Evolutionary conservation across 2,888 invertebrate species (phyloP).

Genomic region (Prenolepis imparis): DNA sequence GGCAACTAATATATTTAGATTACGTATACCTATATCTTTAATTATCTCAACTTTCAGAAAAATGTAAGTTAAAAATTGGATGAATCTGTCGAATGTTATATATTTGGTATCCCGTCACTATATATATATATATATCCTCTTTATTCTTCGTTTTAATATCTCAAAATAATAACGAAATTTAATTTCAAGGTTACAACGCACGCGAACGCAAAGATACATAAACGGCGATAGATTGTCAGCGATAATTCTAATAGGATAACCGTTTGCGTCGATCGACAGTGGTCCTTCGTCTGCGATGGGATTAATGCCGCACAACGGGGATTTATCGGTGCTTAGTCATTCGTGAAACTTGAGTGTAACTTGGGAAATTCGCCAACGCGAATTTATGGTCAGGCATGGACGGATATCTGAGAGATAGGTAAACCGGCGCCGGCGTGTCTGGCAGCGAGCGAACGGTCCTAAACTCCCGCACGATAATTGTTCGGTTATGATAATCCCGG

Average conservation of each 20-base stretch:
- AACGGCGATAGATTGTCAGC: slow-evolving; percentile 34
- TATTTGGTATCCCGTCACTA: not conserved
- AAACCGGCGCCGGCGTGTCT: slow-evolving; percentile 40
- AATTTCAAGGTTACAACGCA: not conserved
- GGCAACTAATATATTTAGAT: not conserved
- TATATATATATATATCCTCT: not conserved
- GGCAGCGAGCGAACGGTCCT: slow-evolving; percentile 30
- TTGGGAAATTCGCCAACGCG: slow-evolving; percentile 47
- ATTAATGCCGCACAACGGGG: slow-evolving; percentile 47
- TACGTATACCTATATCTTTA: not conserved
- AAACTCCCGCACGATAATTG: slow-evolving; percentile 65
- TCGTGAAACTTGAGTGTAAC: slow-evolving; percentile 52
- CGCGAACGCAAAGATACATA: slow-evolving; percentile 3
- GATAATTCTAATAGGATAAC: slow-evolving; percentile 22
- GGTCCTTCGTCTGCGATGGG: slow-evolving; percentile 28
- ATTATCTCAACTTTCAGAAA: not conserved
- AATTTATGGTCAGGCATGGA: slow-evolving; percentile 56
- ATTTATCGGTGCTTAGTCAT: slow-evolving; percentile 56
- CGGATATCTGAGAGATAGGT: slow-evolving; percentile 50
- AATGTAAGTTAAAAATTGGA: not conserved
- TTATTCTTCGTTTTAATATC: not conserved
- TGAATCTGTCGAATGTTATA: not conserved
- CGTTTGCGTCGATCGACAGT: slow-evolving; percentile 37
- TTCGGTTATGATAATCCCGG: slow-evolving; percentile 66
- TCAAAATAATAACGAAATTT: not conserved